Evolutionary conservation across 2,113 vertebrate species (phyloP).

Genomic region (Microtus ochrogaster): DNA sequence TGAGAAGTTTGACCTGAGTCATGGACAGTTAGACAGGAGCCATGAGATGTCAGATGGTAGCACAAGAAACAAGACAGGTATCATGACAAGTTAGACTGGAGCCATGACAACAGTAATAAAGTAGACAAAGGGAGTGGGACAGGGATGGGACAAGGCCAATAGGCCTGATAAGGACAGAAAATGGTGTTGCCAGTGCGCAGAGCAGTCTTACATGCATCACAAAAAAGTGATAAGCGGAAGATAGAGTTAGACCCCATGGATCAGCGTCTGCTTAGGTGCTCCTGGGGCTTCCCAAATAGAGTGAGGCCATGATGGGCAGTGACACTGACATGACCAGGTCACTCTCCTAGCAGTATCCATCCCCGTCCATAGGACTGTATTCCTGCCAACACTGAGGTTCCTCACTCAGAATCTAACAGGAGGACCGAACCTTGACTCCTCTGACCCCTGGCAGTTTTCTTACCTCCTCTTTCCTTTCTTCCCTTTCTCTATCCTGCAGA

Average conservation of each 20-base stretch:
- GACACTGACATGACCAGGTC: constrained; percentile 40
- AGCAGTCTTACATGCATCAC: constrained; percentile 87
- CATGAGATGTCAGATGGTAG: constrained; percentile 81
- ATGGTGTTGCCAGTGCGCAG: constrained; percentile 86
- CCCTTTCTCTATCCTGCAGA: not conserved
- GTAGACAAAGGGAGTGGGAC: constrained; percentile 57
- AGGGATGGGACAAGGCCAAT: constrained; percentile 59
- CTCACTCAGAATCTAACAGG: constrained; percentile 82
- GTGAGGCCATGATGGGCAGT: constrained; percentile 93
- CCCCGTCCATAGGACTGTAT: constrained; percentile 89
- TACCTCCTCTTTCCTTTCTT: not conserved
- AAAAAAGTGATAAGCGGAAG: constrained; percentile 87
- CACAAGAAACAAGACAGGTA: constrained; percentile 79
- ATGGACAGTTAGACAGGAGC: constrained; percentile 42
- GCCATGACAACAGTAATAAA: constrained; percentile 76
- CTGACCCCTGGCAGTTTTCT: not conserved
- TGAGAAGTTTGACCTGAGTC: constrained; percentile 67
- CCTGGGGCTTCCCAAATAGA: constrained; percentile 92
- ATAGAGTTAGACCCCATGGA: constrained; percentile 94
- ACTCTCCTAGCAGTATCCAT: constrained; percentile 93
- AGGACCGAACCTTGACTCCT: constrained; percentile 66
- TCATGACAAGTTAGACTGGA: constrained; percentile 80
- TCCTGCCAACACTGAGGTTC: constrained; percentile 90
- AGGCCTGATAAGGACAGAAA: constrained; percentile 84
- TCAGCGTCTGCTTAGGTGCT: constrained; percentile 94